Base-by-base conservation (phyloP, 2,888 invertebrate genomes). In the Drosophila nr. fundita region DNA sequence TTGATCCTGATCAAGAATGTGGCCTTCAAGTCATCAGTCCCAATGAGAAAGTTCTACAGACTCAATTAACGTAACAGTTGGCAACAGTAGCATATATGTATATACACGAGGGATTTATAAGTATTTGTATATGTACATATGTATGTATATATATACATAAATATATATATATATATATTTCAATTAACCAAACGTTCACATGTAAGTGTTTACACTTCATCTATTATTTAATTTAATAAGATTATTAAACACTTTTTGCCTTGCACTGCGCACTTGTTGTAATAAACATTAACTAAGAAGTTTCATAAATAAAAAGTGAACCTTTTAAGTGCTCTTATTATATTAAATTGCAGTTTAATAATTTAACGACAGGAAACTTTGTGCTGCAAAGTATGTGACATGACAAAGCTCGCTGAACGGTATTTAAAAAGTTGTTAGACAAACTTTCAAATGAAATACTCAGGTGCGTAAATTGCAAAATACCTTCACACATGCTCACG, bases 391-490 rank as follows among this genome's bases (percentile, higher is more conserved):
- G 64, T 70, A 72, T 82, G 68, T 78, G 73, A 68, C 68, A 73
- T 68, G 52, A 60, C 62, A 58, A 68, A 61, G 68, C 61, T 74
- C 65, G 8, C 50, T 65, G 68, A 74, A 61, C 67, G 72, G 72
- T 68, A 72, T 87, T 87, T 86, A 76, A 86, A 83, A 85, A 86
- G 78, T 86, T 86, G 62, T 75, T 72, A 48, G 70, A 71, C 88
- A 83, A 88, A 81, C 78, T 88, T 88, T 70, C 61, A 82, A 81
- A 79, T 87, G 68, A 83, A 89, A 87, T 77, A 76, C 70, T 61
- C 62, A 36, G 75, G 59, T 63, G 81, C 73, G 83, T 76, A 86
- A 83, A 83, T 69, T 80, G 69, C 69, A 68, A 68, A 78, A 80
- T 76, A 42, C 80, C 76, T 69, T 64, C 68, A 66, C 61, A 63